Conservation (phyloP, 2,888 invertebrate species). For the Amiota mariae region DNA sequence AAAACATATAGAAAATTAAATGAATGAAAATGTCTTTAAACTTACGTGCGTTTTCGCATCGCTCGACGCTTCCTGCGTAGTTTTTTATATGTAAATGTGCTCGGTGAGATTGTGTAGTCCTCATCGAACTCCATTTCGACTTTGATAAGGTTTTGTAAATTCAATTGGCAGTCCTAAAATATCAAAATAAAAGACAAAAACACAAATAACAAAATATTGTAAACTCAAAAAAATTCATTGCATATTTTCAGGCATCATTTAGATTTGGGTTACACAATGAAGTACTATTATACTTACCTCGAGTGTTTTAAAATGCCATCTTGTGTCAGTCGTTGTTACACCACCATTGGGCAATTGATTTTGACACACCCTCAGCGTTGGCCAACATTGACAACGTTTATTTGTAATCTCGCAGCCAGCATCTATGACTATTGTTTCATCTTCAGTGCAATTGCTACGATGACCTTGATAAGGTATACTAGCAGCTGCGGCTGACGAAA, state of each 20-base stretch:
- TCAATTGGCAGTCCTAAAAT: slow-evolving; percentile 72
- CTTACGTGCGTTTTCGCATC: slow-evolving; percentile 68
- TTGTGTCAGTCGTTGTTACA: slow-evolving; percentile 64
- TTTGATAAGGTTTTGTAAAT: slow-evolving; percentile 73
- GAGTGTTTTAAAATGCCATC: slow-evolving; percentile 73
- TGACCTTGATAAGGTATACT: background rate
- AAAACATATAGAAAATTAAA: background rate
- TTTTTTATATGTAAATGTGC: slow-evolving; percentile 72
- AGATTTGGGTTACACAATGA: background rate
- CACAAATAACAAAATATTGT: background rate
- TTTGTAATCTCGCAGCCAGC: slow-evolving; percentile 74
- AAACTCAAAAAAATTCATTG: background rate
- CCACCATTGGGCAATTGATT: slow-evolving; percentile 61
- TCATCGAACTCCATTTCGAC: slow-evolving; percentile 74
- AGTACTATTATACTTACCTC: slow-evolving; percentile 59
- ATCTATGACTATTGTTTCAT: slow-evolving; percentile 69
- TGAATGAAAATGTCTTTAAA: slow-evolving; percentile 26
- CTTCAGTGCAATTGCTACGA: slow-evolving; percentile 68
- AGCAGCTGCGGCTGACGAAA: slow-evolving; percentile 48
- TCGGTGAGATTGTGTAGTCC: slow-evolving; percentile 73
- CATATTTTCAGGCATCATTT: background rate
- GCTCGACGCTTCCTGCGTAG: slow-evolving; percentile 71
- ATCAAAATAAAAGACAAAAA: background rate
- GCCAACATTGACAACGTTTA: slow-evolving; percentile 73
- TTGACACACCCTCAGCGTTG: slow-evolving; percentile 70